These are phyloP conservation scores for Hypselothyrea guttata DNA, from an alignment of 2,888 invertebrate genomes.

Conservation along the genomic window DNA sequence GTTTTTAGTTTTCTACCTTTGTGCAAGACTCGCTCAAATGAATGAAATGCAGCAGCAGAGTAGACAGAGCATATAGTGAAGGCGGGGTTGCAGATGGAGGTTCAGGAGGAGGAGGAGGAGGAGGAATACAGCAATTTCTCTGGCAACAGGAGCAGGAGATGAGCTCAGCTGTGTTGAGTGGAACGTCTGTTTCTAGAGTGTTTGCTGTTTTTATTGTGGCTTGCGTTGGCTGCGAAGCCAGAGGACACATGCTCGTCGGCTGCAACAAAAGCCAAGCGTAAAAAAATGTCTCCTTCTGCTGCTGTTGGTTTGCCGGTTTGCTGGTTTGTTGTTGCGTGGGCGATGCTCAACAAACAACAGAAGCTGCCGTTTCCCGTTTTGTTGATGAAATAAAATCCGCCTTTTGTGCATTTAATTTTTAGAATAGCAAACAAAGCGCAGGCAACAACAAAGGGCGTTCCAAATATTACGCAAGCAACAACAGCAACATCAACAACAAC, in stretches of 20 bases:
- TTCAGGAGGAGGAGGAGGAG: background rate
- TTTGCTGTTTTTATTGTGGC: conserved; percentile 54
- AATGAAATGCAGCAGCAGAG: conserved; percentile 48
- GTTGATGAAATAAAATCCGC: conserved; percentile 77
- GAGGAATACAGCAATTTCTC: no score
- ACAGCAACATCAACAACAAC: conserved; percentile 30
- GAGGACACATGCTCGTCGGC: conserved; percentile 22
- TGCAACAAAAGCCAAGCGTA: conserved; percentile 59
- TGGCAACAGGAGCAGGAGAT: conserved; percentile 5
- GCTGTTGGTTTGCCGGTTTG: conserved; percentile 19
- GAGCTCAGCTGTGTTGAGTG: conserved; percentile 71
- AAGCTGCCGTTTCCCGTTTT: conserved; percentile 77
- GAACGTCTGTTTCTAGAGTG: conserved; percentile 73
- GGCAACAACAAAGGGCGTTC: conserved; percentile 74
- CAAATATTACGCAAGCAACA: conserved; percentile 64
- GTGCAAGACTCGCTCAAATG: conserved; percentile 55
- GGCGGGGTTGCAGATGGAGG: background rate
- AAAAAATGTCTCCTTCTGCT: conserved; percentile 66
- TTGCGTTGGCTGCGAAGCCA: conserved; percentile 8
- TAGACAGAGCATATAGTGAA: conserved; percentile 5
- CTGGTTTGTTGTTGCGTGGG: conserved; percentile 64
- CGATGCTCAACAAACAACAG: conserved; percentile 76
- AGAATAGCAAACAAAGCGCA: conserved; percentile 72
- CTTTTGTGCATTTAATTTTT: conserved; percentile 79
- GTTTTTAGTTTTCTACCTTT: conserved; percentile 73